Evolutionary conservation across 2,113 vertebrate genomes (phyloP).

Genomic region (Bothrops jararaca): DNA sequence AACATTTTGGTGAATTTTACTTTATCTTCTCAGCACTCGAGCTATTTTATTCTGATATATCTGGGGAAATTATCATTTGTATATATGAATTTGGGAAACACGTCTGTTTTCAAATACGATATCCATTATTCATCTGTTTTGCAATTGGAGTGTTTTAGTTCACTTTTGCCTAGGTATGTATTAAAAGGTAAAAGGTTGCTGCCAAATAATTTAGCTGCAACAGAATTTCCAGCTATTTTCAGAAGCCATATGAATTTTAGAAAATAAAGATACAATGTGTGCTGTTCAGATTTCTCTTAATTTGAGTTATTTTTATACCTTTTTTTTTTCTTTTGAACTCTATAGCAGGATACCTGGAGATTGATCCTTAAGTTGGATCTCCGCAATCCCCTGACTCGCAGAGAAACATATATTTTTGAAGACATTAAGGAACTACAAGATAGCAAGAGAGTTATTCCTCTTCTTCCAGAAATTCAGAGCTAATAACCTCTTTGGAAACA

Average conservation of each 20-base stretch:
- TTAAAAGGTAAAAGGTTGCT: background rate
- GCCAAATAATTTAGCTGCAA: background rate
- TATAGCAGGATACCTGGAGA: background rate
- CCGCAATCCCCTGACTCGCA: background rate
- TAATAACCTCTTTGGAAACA: conserved; percentile 4
- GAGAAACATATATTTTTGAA: background rate
- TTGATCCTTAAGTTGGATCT: background rate
- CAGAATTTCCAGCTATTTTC: accelerated
- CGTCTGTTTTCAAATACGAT: background rate
- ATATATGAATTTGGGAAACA: accelerated
- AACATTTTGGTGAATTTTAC: conserved; percentile 1
- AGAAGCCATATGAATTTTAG: background rate
- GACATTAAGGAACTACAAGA: background rate
- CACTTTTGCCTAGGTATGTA: background rate
- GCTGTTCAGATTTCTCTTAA: background rate
- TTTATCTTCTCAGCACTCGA: background rate
- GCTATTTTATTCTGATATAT: background rate
- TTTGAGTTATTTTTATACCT: background rate
- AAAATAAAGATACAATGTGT: background rate
- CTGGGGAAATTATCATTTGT: background rate
- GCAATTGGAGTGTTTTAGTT: background rate
- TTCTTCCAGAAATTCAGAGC: background rate
- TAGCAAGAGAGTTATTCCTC: background rate
- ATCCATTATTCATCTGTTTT: background rate
- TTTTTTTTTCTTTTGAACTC: background rate